A percentile compares a stretch with the other conserved stretches of the same genome.
These are phyloP conservation scores for Seira sanloemensis DNA, from an alignment of 2,888 invertebrate genomes.

Conservation along the genomic window DNA sequence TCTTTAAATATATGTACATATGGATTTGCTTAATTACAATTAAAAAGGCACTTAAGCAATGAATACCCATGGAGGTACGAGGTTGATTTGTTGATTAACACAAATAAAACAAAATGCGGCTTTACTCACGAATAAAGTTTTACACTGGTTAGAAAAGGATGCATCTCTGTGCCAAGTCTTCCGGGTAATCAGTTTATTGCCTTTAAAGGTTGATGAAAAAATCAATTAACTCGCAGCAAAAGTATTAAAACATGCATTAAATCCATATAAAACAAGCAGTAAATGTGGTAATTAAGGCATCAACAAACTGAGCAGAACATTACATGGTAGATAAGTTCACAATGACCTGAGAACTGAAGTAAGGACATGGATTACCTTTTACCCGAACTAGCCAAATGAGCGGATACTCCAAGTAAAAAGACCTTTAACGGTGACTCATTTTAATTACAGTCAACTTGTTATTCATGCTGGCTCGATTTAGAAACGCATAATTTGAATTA, in stretches of 20 bases:
- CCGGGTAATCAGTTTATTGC: slow-evolving; percentile 60
- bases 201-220: slow-evolving; percentile 50
- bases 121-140: neutral
- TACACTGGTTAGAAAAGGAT: too few relatives aligned
- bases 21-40: neutral
- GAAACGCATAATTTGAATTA: neutral
- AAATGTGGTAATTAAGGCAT: neutral
- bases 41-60: neutral
- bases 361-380: neutral
- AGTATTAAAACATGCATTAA: neutral
- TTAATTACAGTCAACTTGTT: neutral
- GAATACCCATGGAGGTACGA: neutral
- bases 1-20: neutral
- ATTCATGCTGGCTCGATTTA: neutral
- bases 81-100: neutral
- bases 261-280: too few relatives aligned
- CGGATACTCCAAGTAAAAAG: neutral
- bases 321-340: neutral
- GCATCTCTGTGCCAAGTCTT: slow-evolving; percentile 57
- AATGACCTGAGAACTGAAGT: neutral
- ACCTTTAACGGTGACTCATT: neutral
- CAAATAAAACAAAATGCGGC: neutral
- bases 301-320: neutral
- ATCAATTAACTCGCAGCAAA: slow-evolving; percentile 46
- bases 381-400: too few relatives aligned